Conservation (phyloP, 2,113 vertebrate genomes). For the Phalacrocorax brasilianus region DNA sequence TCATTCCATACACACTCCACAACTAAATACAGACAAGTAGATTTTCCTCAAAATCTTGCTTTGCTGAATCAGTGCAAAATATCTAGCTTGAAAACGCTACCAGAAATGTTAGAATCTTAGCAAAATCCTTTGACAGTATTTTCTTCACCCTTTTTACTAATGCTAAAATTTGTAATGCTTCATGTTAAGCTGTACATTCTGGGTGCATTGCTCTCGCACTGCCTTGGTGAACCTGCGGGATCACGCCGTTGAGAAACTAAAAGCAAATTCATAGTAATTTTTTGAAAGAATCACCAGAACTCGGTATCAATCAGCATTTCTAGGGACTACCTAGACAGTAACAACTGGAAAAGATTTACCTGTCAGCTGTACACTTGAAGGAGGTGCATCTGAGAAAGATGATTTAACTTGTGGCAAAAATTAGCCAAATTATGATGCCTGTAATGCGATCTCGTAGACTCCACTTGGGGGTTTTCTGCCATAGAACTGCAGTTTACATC, state of each 20-base stretch:
- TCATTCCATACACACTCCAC: not conserved
- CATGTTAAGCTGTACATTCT: not conserved
- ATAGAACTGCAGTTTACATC: not conserved
- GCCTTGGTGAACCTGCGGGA: not conserved
- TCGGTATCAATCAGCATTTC: slow-evolving; percentile 30
- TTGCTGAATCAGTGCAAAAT: not conserved
- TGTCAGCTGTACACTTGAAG: slow-evolving; percentile 48
- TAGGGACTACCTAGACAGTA: slow-evolving; percentile 33
- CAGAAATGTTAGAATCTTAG: not conserved
- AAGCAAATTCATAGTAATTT: slow-evolving; percentile 13
- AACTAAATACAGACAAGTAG: not conserved
- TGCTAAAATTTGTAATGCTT: not conserved
- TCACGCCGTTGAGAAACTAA: slow-evolving; percentile 3
- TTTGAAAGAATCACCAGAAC: slow-evolving; percentile 41
- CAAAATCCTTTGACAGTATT: not conserved
- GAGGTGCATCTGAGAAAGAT: slow-evolving; percentile 38
- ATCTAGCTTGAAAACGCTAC: not conserved
- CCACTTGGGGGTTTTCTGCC: not conserved
- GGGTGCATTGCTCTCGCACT: not conserved
- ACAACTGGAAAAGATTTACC: slow-evolving; percentile 55
- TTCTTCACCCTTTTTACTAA: not conserved
- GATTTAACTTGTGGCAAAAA: slow-evolving; percentile 35
- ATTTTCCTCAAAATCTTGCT: not conserved
- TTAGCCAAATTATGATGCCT: slow-evolving; percentile 21
- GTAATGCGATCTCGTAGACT: not conserved